Conservation (phyloP, 2,797 vertebrate species). For the Esox masquinongy region DNA sequence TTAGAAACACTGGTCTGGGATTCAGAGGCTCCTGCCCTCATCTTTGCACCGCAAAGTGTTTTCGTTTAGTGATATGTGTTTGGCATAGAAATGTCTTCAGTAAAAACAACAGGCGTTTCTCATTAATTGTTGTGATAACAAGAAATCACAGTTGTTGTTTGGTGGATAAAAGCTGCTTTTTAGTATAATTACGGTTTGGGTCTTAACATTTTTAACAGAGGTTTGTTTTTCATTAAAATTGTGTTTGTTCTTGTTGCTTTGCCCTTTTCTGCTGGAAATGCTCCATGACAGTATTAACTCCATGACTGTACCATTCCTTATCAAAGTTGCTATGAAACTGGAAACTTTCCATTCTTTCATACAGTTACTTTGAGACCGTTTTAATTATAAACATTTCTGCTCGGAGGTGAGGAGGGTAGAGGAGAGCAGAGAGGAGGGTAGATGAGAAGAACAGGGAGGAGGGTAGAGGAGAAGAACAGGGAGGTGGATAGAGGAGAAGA, state of each 20-base stretch:
- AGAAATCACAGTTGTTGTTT: conserved; percentile 7
- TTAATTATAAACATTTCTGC: background rate
- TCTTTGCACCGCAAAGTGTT: background rate
- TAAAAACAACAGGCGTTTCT: background rate
- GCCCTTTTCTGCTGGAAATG: background rate
- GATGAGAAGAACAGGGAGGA: background rate
- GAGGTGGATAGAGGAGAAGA: too few relatives aligned
- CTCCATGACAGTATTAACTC: background rate
- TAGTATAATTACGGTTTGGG: background rate
- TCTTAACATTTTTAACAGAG: conserved; percentile 1
- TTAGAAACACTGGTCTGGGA: background rate
- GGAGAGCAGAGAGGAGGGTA: background rate
- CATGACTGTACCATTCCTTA: background rate
- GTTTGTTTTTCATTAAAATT: conserved; percentile 9
- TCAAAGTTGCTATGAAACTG: conserved; percentile 1
- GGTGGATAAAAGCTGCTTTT: background rate
- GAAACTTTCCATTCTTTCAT: conserved; percentile 1
- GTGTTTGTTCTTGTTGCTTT: background rate
- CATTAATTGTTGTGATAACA: conserved; percentile 11
- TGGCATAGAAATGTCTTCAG: background rate
- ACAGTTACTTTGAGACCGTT: conserved; percentile 4
- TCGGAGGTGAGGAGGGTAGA: background rate
- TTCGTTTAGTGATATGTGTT: background rate
- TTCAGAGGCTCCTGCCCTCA: background rate
- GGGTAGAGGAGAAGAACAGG: too few relatives aligned